Base-by-base conservation (phyloP, 1,140 invertebrate species). In the Oncopodura yosiiana region DNA sequence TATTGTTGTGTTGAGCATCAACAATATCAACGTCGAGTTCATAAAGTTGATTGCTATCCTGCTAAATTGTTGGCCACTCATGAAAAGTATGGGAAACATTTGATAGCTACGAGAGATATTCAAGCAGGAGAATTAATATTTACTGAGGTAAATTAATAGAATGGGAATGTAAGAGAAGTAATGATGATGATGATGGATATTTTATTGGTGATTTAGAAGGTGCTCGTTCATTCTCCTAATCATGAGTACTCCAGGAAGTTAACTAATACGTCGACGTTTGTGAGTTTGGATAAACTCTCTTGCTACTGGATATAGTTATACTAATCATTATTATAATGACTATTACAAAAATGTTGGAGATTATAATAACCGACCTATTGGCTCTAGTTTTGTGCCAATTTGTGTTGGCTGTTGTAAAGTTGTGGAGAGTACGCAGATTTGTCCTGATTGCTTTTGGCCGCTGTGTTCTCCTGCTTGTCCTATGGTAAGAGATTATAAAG, bases 1-100 rank as follows among this genome's bases (percentile, higher is more conserved):
- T 49, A 49, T 26, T 49, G 46, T 14, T n/a, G 32, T 3, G 8
- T 21, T 16, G 34, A 49, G 14, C 46, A 49, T 37, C 46, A 49
- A 16, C 46, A 49, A 23, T 4, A 37, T 14, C 46, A 49, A 12
- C 12, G 36, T 26, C 11, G 14, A 24, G 16, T 37, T 3, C 46
- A 49, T 19, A 36, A 49, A 8, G 32, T 26, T 14, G 46, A 49
- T 11, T 49, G 46, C 14, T 49, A 29, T n/a, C 46, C 46, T 11
- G 46, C 46, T 1, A 36, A 49, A 26, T 18, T 38, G 9, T 27
- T 37, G 3, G 2, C 19, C n/a, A 38, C n/a, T n/a, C n/a, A 24
- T 27, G 19, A 23, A 16, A 5, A 24, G 11, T 38, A 14, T 3
- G 46, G 46, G 3, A 21, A 23, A 37, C 27, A 37, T 36, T 37